Evolutionary conservation across 2,797 vertebrate genomes (phyloP).

Genomic region (Hoplostethus atlanticus): DNA sequence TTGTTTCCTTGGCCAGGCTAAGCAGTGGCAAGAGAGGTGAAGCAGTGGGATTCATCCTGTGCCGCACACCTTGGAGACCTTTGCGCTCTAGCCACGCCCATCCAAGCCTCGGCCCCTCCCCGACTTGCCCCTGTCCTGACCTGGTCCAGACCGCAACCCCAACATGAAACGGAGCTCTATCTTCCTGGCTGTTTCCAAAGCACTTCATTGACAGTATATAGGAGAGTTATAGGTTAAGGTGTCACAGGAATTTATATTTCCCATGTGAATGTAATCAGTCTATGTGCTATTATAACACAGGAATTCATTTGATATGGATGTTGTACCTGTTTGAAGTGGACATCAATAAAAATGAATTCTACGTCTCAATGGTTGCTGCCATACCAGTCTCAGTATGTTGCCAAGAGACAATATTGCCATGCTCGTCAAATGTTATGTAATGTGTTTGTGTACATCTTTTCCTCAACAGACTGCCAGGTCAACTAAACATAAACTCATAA

Average conservation of each 20-base stretch:
- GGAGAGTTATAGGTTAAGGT: too few relatives aligned
- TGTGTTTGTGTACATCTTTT: not conserved
- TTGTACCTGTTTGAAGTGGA: not conserved
- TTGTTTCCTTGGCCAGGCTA: slow-evolving; percentile 22
- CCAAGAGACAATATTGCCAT: not conserved
- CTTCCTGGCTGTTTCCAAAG: not conserved
- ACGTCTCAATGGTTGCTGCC: too few relatives aligned
- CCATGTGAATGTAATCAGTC: too few relatives aligned
- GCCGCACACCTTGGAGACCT: slow-evolving; percentile 22
- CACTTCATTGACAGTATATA: not conserved
- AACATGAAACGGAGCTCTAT: slow-evolving; percentile 1
- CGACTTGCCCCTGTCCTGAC: not conserved
- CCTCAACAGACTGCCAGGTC: not conserved
- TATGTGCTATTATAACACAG: not conserved
- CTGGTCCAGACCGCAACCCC: not conserved
- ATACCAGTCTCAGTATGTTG: not conserved
- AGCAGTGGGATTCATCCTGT: slow-evolving; percentile 16
- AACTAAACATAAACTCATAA: not conserved
- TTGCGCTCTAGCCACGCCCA: slow-evolving; percentile 45
- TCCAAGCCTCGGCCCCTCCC: slow-evolving; percentile 9
- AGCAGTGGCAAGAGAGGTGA: slow-evolving; percentile 24
- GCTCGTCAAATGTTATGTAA: not conserved
- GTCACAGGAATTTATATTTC: too few relatives aligned
- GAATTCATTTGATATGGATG: not conserved
- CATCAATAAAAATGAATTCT: not conserved